Evolutionary conservation across 2,113 vertebrate genomes (phyloP).

Genomic region (Vicugna pacos): DNA sequence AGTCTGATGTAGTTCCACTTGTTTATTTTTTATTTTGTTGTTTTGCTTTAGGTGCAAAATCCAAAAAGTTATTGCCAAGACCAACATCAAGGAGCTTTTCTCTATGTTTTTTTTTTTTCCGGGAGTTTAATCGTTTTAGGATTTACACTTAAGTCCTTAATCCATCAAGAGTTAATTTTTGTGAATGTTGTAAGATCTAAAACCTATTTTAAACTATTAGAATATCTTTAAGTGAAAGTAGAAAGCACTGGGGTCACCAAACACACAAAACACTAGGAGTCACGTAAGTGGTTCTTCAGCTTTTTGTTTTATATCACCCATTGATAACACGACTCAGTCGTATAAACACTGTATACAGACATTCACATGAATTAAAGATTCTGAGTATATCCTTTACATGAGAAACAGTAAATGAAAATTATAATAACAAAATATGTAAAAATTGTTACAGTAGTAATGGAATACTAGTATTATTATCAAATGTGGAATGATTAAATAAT

Average conservation of each 20-base stretch:
- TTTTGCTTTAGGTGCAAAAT: background rate
- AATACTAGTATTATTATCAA: background rate
- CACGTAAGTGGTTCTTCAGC: background rate
- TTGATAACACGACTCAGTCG: background rate
- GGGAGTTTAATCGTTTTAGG: background rate
- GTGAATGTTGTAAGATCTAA: background rate
- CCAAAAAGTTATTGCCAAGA: background rate
- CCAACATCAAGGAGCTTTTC: background rate
- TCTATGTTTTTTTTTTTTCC: background rate
- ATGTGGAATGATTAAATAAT: background rate
- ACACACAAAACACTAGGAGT: background rate
- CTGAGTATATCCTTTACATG: rapidly evolving
- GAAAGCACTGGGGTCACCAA: background rate
- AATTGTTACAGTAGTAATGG: background rate
- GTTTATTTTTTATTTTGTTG: background rate
- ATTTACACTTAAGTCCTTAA: background rate
- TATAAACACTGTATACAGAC: background rate
- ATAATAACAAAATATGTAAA: background rate
- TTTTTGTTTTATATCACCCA: background rate
- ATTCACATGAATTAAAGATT: background rate
- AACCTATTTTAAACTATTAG: background rate
- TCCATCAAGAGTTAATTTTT: background rate
- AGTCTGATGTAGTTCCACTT: background rate
- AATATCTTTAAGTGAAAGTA: background rate
- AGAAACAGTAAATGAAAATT: background rate